These are phyloP conservation scores for Drosophila anomelani DNA, from an alignment of 2,888 invertebrate species.

Conservation along the genomic window DNA sequence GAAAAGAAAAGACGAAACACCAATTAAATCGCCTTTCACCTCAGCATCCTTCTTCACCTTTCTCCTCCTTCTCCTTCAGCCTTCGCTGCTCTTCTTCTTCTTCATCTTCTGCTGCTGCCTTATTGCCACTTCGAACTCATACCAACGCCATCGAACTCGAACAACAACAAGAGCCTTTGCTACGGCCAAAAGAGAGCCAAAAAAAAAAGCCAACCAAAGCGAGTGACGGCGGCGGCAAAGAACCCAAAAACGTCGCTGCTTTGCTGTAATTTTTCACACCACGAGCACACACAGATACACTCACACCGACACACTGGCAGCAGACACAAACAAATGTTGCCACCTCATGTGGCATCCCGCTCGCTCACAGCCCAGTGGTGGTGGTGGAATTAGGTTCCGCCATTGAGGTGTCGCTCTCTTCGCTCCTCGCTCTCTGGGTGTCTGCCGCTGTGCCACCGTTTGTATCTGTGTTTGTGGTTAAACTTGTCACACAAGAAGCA, in stretches of 20 bases:
- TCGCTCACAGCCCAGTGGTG: conserved; percentile 53
- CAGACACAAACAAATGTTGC: conserved; percentile 58
- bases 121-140: conserved; percentile 7
- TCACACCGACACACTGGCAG: conserved; percentile 17
- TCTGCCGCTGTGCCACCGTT: no score
- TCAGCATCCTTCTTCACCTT: conserved; percentile 52
- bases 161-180: not conserved
- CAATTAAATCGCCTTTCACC: conserved; percentile 61
- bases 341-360: conserved; percentile 66
- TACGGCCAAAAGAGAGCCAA: conserved; percentile 15
- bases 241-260: conserved; percentile 59
- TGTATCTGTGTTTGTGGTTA: conserved; percentile 72
- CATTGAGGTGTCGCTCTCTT: conserved; percentile 72
- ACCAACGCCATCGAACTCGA: conserved; percentile 16
- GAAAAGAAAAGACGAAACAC: conserved; percentile 3
- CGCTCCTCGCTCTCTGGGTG: conserved; percentile 49
- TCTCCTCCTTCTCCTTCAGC: not conserved
- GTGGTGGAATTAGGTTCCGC: conserved; percentile 63
- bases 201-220: conserved; percentile 38
- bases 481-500: conserved; percentile 81
- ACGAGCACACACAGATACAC: conserved; percentile 35
- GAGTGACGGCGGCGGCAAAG: conserved; percentile 30
- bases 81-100: not conserved
- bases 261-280: conserved; percentile 77
- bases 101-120: not conserved